Percentiles rank a stretch among this genome's conserved stretches.
These are phyloP conservation scores for fruit fly (Drosophila melanogaster) DNA, from an alignment of 1,140 invertebrate genomes.

Conservation along the genomic window DNA sequence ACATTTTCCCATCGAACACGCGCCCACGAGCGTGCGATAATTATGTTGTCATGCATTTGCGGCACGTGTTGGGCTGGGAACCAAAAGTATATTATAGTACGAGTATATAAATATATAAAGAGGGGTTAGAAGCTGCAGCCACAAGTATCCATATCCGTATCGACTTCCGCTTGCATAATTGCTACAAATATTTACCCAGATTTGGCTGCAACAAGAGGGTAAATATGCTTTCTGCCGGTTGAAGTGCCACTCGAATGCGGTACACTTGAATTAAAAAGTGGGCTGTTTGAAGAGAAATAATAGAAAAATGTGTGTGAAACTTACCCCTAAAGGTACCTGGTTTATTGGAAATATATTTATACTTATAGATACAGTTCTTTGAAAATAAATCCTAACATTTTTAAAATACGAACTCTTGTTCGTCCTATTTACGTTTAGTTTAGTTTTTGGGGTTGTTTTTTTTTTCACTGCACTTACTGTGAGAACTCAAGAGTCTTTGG, in stretches of 20 bases:
- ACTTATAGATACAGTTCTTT: no score
- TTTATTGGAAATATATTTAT: no score
- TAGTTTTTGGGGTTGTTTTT: background rate
- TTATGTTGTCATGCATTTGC: constrained; percentile 74
- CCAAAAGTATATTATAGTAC: background rate
- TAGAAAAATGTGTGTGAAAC: no score
- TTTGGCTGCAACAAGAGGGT: constrained; percentile 53
- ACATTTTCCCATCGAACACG: constrained; percentile 45
- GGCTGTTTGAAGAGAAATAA: no score
- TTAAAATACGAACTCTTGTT: no score
- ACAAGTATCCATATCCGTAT: constrained; percentile 84
- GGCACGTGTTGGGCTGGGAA: constrained; percentile 63
- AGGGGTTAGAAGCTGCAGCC: constrained; percentile 21
- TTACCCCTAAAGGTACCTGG: no score
- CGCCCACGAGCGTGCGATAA: constrained; percentile 79
- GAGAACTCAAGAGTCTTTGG: constrained; percentile 10
- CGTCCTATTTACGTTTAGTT: no score
- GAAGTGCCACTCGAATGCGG: constrained; percentile 61
- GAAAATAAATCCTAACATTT: background rate
- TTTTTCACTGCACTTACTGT: constrained; percentile 21
- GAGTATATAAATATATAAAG: no score
- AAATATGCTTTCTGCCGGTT: constrained; percentile 66
- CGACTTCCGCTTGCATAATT: constrained; percentile 67
- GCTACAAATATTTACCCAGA: constrained; percentile 70
- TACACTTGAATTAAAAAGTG: background rate